Conservation (phyloP, 2,797 vertebrate genomes). For the Eremophila alpestris region DNA sequence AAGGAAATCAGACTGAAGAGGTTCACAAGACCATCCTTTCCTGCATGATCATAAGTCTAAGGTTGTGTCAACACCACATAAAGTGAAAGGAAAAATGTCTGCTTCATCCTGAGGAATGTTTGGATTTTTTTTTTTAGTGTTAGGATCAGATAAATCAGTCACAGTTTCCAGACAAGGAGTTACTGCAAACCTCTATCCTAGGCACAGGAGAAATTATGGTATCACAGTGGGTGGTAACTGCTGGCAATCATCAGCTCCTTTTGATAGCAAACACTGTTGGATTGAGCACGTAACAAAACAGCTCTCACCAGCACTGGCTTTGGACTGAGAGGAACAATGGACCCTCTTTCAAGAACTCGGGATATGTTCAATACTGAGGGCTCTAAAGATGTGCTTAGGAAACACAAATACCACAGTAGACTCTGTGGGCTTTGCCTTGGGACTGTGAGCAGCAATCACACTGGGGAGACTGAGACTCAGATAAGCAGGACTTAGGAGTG, state of each 20-base stretch:
- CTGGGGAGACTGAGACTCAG: background rate
- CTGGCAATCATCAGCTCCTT: conserved; percentile 35
- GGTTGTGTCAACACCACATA: background rate
- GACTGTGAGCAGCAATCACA: background rate
- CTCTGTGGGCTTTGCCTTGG: conserved; percentile 6
- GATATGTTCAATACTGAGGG: conserved; percentile 2
- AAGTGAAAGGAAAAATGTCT: conserved; percentile 19
- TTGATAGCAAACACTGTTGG: conserved; percentile 25
- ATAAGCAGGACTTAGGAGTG: conserved; percentile 24
- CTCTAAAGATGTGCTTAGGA: conserved; percentile 34
- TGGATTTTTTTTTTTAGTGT: background rate
- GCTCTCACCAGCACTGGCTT: conserved; percentile 11
- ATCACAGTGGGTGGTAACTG: conserved; percentile 44
- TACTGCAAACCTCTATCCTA: background rate
- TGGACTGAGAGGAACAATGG: conserved; percentile 12
- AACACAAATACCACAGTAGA: conserved; percentile 36
- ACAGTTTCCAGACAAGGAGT: conserved; percentile 7
- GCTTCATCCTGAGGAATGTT: background rate
- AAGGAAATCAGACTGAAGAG: background rate
- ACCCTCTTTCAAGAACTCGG: background rate
- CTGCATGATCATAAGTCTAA: background rate
- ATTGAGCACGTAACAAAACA: conserved; percentile 20
- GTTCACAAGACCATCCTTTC: background rate
- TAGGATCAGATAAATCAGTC: conserved; percentile 8
- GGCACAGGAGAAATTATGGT: background rate